Base-by-base conservation (phyloP, 2,888 invertebrate species). In the Punctoribates punctum region DNA sequence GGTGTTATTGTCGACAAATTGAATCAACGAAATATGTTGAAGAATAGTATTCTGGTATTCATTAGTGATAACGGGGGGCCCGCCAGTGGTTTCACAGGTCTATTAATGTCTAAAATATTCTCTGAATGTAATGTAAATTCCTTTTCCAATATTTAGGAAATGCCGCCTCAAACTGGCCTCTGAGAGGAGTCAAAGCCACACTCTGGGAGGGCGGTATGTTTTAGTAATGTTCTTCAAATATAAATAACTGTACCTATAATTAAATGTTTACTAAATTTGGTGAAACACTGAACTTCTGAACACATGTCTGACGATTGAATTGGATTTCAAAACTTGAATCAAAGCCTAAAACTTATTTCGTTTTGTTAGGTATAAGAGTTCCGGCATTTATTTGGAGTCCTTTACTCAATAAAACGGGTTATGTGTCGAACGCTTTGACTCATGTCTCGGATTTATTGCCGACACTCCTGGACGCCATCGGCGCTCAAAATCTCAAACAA, bases 11-110 rank as follows among this genome's bases (percentile, higher is more conserved):
- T 93, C 0, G 83, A 87, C 73, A 88, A 91, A 5, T 84, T 96
- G 75, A 85, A 88, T 74, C 83, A 87, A 0, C 88, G 88, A 77
- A 86, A 87, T 1, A 89, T 94, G 84, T 85, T 95, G 79, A 86
- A 92, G 62, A 90, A 95, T 82, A 91, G 93, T 0, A 88, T 96
- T 67, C 87, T 96, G 74, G 84, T 93, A 0, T 96, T 96, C 83
- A 88, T 91, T 80, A 90, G 93, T 15, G 96, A 96, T 83, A 96
- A 96, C 83, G 94, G 94, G 0, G 84, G 84, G 11, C 83, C 84
- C 17, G 81, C 83, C 13, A 82, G 82, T 78, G 83, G 84, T 0
- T 83, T 83, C 79, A 83, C 83, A 79, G 72, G 72, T 72, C n/a
- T 65, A 38, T 65, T 34, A 23, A 17, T 25, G 6, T 17, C 34